Percentiles rank a stretch among this genome's conserved stretches.
Conservation (phyloP, 2,113 vertebrate genomes). For the Platycercus adscitus region DNA sequence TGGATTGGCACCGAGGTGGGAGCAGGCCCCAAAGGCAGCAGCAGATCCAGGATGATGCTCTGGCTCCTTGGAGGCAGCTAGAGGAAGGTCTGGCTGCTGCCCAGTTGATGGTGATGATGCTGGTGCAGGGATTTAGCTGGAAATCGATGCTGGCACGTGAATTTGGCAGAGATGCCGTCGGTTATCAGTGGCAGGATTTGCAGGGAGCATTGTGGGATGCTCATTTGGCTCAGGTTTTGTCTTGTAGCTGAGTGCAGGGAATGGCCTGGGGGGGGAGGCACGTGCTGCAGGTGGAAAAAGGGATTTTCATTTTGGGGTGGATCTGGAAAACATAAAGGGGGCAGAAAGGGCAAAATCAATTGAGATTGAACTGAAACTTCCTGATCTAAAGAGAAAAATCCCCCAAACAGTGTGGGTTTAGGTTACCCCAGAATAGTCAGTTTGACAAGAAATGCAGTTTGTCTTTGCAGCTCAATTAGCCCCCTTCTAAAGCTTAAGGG, state of each 20-base stretch:
- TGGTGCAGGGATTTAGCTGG: neutral
- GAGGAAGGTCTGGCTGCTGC: neutral
- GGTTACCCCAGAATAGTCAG: neutral
- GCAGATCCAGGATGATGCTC: neutral
- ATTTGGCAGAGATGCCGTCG: neutral
- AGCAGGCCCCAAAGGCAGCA: neutral
- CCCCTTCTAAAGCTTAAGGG: neutral
- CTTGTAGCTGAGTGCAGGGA: neutral
- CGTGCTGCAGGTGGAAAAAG: neutral
- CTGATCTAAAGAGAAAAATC: neutral
- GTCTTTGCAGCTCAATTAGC: neutral
- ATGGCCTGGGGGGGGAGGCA: neutral
- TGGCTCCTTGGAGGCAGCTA: neutral
- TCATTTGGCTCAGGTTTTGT: neutral
- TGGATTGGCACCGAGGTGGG: rapidly evolving
- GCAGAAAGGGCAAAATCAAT: neutral
- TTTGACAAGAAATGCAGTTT: neutral
- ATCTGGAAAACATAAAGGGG: neutral
- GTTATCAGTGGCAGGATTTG: neutral
- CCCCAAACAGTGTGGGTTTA: neutral
- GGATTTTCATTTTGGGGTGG: neutral
- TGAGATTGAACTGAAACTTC: neutral
- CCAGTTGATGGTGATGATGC: neutral
- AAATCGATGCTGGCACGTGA: neutral
- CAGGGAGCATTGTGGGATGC: neutral